Base-by-base conservation (phyloP, 2,113 vertebrate species). In the Hyperopisus bebe region DNA sequence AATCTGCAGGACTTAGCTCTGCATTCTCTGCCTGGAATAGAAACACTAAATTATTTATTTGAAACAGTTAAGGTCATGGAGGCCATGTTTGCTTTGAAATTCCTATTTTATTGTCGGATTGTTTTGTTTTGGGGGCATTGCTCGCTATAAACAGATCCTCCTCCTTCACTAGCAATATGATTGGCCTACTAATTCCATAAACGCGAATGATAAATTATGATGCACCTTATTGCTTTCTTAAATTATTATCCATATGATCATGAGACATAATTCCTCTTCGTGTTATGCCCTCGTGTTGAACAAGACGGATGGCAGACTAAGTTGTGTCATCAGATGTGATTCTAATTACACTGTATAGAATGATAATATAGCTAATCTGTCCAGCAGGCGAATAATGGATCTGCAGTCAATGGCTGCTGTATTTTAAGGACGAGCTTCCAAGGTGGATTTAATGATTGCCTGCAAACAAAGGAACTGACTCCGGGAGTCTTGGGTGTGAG, bases 391-490 rank as follows among this genome's bases (percentile, higher is more conserved):
- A 80, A 88, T 82, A 86, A 85, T 91, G 86, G 89, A 90, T 91
- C 89, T 88, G 89, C 90, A 89, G 47, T 77, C 66, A 53, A 88
- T 21, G 50, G 7, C 13, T 24, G 42, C 82, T 90, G 58, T 91
- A 89, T 48, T 89, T 89, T 89, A 86, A 94, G 90, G 90, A 92
- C 91, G 90, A 90, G 92, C 90, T 90, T 88, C 90, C 58, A 89
- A 89, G 90, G 90, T 92, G 92, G 91, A 92, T 92, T 94, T 92
- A 94, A 94, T 93, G 93, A 95, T 94, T 94, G 93, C 90, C 94
- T 93, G 93, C 90, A 93, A 93, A 94, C 92, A 89, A 87, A 93
- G 91, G 88, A 91, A 94, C 93, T 88, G 91, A 92, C 91, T 93
- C 91, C 91, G 92, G 89, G 93, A 93, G 91, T 90, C 88, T 92